Conservation (phyloP, 2,888 invertebrate genomes). For the Molanna angustata region DNA sequence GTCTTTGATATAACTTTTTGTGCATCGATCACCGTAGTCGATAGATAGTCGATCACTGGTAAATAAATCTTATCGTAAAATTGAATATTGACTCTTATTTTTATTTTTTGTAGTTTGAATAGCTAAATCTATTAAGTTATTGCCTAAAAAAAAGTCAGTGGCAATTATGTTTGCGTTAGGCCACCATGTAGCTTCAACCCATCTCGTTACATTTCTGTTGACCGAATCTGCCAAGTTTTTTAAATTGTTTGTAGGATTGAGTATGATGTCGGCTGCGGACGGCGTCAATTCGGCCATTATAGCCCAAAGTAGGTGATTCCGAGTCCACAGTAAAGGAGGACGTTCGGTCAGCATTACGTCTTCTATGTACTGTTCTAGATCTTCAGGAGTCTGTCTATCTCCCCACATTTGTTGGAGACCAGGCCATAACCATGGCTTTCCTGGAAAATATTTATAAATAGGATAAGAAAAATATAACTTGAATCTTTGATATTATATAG, state of each 20-base stretch:
- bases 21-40: too few species aligned
- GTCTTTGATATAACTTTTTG: too few species aligned
- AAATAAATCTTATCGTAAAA: too few species aligned
- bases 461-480: too few species aligned
- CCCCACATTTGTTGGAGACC: constrained; percentile 63
- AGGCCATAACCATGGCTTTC: constrained; percentile 61
- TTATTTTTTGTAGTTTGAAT: too few species aligned
- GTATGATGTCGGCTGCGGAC: constrained; percentile 60
- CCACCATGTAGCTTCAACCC: constrained; percentile 66
- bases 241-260: constrained; percentile 57
- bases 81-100: too few species aligned
- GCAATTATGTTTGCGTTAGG: constrained; percentile 68
- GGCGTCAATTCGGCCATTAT: constrained; percentile 76
- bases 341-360: constrained; percentile 38
- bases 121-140: constrained; percentile 63
- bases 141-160: constrained; percentile 70
- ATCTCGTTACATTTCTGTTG: constrained; percentile 67
- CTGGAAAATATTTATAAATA: constrained; percentile 39
- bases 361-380: constrained; percentile 46
- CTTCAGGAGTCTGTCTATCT: constrained; percentile 23
- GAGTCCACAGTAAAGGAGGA: constrained; percentile 38
- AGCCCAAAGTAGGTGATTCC: constrained; percentile 57
- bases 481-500: too few species aligned
- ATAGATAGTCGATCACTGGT: too few species aligned
- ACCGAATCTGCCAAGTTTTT: constrained; percentile 63